phyloP scores from a whole-genome alignment of 2,113 vertebrate genomes.

The Labrus mixtus region DNA sequence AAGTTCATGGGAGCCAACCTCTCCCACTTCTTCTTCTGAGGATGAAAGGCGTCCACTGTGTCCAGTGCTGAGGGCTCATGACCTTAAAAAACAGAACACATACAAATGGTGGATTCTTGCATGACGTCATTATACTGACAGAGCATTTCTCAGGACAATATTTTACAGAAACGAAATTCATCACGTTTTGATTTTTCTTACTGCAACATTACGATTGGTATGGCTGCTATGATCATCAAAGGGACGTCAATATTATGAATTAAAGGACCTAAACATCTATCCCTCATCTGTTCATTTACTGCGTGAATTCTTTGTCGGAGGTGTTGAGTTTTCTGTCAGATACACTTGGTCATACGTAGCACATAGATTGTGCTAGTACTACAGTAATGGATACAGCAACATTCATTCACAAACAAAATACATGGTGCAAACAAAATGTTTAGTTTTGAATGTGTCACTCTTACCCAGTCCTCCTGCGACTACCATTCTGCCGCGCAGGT shows the following conservation, averaged over 20 bases:
- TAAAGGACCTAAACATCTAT: too few species aligned
- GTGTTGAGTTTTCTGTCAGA: too few species aligned
- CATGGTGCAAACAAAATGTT: background rate
- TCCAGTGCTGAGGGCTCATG: slow-evolving; percentile 94
- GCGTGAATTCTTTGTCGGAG: too few species aligned
- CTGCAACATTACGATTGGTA: too few species aligned
- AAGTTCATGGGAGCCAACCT: slow-evolving; percentile 90
- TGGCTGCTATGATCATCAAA: background rate
- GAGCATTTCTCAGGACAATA: too few species aligned
- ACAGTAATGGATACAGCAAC: background rate
- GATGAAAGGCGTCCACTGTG: slow-evolving; percentile 92
- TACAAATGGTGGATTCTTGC: too few species aligned
- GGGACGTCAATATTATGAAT: background rate
- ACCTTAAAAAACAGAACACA: slow-evolving; percentile 77
- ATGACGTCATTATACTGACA: too few species aligned
- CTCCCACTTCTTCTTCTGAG: slow-evolving; percentile 94
- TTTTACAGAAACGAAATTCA: too few species aligned
- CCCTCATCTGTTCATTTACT: too few species aligned
- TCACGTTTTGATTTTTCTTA: too few species aligned
- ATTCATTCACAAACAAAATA: background rate
- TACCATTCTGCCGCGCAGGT: slow-evolving; percentile 89
- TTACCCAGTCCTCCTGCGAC: slow-evolving; percentile 96
- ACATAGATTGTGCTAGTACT: too few species aligned
- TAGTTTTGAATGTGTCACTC: slow-evolving; percentile 14
- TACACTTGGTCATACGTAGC: too few species aligned